Evolutionary conservation across 1,140 invertebrate species (phyloP).

Genomic region (Trypoxylus dichotomus): DNA sequence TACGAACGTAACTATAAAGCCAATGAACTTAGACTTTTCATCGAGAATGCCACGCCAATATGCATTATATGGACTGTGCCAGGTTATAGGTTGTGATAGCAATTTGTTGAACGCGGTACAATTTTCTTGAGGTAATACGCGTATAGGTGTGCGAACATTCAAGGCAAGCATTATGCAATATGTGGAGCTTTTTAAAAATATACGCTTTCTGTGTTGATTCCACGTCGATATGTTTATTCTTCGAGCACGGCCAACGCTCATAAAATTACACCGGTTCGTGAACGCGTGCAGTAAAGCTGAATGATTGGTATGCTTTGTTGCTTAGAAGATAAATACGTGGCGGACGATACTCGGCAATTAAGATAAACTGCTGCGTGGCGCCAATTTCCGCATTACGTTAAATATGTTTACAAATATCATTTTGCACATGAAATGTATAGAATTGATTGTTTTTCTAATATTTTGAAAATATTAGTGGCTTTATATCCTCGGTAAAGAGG

Average conservation of each 20-base stretch:
- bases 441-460: too few relatives aligned
- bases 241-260: conserved; percentile 7
- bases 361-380: background rate
- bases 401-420: background rate
- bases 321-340: background rate
- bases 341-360: background rate
- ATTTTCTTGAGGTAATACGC: background rate
- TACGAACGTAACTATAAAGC: background rate
- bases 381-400: background rate
- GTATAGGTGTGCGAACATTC: background rate
- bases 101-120: background rate
- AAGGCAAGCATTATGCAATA: too few relatives aligned
- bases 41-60: background rate
- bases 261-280: conserved; percentile 4
- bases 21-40: background rate
- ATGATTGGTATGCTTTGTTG: conserved; percentile 1
- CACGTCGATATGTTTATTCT: conserved; percentile 9
- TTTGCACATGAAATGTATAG: too few relatives aligned
- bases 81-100: conserved; percentile 2
- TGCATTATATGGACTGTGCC: background rate
- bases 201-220: background rate
- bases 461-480: too few relatives aligned
- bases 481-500: too few relatives aligned
- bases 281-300: background rate
- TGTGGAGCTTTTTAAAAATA: background rate